Conservation (phyloP, 2,888 invertebrate genomes). For the Dasysyrphus tricinctus region DNA sequence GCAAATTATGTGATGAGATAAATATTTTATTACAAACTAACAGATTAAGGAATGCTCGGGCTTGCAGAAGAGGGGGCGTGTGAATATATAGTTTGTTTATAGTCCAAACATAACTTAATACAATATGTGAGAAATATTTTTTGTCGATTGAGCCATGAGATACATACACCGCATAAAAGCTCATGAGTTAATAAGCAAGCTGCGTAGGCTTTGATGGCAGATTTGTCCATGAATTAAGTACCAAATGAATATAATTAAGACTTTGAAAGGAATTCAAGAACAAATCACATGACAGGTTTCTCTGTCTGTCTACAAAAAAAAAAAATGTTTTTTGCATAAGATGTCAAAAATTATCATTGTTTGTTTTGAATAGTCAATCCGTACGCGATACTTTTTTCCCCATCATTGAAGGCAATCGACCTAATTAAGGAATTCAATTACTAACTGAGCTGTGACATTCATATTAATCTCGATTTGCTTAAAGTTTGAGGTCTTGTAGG, state of each 20-base stretch:
- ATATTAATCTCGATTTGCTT: too few relatives aligned
- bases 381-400: too few relatives aligned
- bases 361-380: too few relatives aligned
- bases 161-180: neutral
- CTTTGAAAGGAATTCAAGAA: constrained; percentile 7
- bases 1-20: constrained; percentile 30
- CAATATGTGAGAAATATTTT: neutral
- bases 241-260: constrained; percentile 6
- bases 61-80: constrained; percentile 23
- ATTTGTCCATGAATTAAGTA: constrained; percentile 10
- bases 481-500: too few relatives aligned
- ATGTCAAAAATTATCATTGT: too few relatives aligned
- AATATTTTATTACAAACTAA: constrained; percentile 16
- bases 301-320: neutral
- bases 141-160: neutral
- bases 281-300: neutral
- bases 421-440: too few relatives aligned
- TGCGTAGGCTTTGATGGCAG: neutral
- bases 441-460: too few relatives aligned
- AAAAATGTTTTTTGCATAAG: too few relatives aligned
- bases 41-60: neutral
- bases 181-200: neutral
- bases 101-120: neutral
- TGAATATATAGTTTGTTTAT: constrained; percentile 16
- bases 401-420: too few relatives aligned